Evolutionary conservation across 2,113 vertebrate species (phyloP), one percentile per base, ranked within the genome.

Genomic region (Peromyscus polionotus): DNA sequence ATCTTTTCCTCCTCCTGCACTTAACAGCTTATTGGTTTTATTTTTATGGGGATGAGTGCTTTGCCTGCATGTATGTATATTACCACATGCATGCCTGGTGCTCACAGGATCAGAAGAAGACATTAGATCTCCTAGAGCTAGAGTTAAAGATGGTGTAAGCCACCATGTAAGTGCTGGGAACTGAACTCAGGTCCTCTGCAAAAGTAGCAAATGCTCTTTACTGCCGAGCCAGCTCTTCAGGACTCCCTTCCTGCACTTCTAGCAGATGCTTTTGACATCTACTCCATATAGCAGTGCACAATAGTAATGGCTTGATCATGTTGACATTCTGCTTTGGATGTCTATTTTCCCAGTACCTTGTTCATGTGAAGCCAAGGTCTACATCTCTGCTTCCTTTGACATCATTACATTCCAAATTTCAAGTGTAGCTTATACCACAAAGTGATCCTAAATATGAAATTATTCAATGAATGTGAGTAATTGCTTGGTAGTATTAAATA

Each of bases 291-390:
- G 10, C 28, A 45, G 92, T 59, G 88, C 76, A 83, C 22, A 1
- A 12, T 17, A 51, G 39, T 86, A 51, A 91, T 70, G 54, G 91
- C 26, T 36, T 72, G 65, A 83, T 61, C 92, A 80, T 68, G 76
- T 4, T 73, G 75, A n/a, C 59, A 81, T 88, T 95, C 79, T 54
- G 5, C 70, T 91, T 90, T 85, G 20, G 67, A 0, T 81, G 28
- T 94, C 81, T 94, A 11, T 94, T 91, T 94, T 92, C 80, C 70
- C 19, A 65, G 45, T 80, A 67, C 22, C 42, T 84, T 85, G 51
- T 59, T 90, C 68, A 61, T 51, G 39, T 87, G 54, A 63, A 57
- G 51, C 20, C 28, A 73, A 84, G 16, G 65, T 88, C 88, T 9
- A 48, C 76, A 10, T 95, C 36, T 63, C 12, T 54, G 42, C 3